Conservation (phyloP, 2,113 vertebrate genomes). For the Psophia crepitans region DNA sequence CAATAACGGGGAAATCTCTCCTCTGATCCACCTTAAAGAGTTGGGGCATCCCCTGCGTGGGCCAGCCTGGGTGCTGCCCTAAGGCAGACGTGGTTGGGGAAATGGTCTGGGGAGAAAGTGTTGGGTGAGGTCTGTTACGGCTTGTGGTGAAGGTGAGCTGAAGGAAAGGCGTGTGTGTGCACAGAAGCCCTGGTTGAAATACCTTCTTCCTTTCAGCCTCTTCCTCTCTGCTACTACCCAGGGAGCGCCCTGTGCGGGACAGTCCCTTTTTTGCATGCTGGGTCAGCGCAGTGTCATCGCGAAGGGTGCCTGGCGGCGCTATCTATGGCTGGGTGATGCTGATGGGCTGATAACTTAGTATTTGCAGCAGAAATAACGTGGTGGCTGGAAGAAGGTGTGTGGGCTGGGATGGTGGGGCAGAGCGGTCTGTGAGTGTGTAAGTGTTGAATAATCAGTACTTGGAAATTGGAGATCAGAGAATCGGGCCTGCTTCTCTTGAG, state of each 20-base stretch:
- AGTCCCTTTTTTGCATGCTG: background rate
- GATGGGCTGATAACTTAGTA: background rate
- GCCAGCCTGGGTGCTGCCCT: background rate
- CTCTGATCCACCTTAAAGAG: background rate
- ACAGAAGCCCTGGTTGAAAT: background rate
- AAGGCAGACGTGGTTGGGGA: background rate
- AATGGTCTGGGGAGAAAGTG: background rate
- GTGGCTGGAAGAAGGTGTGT: background rate
- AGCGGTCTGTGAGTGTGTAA: background rate
- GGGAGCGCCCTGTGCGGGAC: background rate
- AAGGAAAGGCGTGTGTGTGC: background rate
- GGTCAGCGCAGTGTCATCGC: background rate
- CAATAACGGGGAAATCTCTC: rapidly evolving
- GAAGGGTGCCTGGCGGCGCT: background rate
- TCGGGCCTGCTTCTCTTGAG: background rate
- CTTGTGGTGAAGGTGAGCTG: background rate
- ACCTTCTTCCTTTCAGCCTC: background rate
- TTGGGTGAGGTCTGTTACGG: background rate
- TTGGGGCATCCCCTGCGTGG: background rate
- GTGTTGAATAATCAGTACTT: background rate
- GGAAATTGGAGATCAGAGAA: background rate
- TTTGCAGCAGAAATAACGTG: background rate
- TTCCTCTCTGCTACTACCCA: background rate
- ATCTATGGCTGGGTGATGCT: background rate
- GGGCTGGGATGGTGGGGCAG: background rate